These are phyloP conservation scores for Terrapene triunguis DNA, from an alignment of 2,113 vertebrate genomes.

Conservation along the genomic window DNA sequence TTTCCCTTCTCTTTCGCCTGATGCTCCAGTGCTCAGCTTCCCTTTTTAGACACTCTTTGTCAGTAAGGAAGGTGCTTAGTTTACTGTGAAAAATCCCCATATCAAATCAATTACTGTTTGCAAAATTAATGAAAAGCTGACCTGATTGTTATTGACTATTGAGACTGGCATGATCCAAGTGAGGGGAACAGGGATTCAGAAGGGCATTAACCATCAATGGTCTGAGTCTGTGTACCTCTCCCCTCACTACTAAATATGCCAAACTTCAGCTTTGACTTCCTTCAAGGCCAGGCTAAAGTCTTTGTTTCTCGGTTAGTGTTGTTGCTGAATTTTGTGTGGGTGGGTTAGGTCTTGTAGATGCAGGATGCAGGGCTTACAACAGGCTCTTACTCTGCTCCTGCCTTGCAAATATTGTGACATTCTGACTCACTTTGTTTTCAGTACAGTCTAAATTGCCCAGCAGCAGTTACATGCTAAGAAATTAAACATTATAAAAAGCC, in stretches of 20 bases:
- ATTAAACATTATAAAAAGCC: not conserved
- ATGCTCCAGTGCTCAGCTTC: constrained; percentile 9
- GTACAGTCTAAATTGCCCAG: not conserved
- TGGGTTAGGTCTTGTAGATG: not conserved
- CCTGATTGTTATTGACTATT: constrained; percentile 54
- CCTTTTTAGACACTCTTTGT: not conserved
- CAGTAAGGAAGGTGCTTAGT: not conserved
- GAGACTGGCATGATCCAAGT: constrained; percentile 2
- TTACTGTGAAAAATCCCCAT: constrained; percentile 45
- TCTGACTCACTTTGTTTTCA: not conserved
- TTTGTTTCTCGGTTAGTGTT: not conserved
- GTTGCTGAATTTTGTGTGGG: not conserved
- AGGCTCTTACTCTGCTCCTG: not conserved
- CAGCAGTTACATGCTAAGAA: not conserved
- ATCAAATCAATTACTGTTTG: constrained; percentile 51
- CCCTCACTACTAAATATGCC: not conserved
- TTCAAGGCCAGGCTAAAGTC: not conserved
- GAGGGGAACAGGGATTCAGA: not conserved
- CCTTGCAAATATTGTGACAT: not conserved
- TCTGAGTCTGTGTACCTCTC: rapidly evolving
- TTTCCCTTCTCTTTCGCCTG: not conserved
- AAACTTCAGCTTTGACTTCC: not conserved
- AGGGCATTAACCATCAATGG: not conserved
- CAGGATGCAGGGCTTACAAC: not conserved
- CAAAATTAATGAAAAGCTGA: constrained; percentile 69